phyloP scores from a whole-genome alignment of 2,888 invertebrate species.

The Epinotia ramella region DNA sequence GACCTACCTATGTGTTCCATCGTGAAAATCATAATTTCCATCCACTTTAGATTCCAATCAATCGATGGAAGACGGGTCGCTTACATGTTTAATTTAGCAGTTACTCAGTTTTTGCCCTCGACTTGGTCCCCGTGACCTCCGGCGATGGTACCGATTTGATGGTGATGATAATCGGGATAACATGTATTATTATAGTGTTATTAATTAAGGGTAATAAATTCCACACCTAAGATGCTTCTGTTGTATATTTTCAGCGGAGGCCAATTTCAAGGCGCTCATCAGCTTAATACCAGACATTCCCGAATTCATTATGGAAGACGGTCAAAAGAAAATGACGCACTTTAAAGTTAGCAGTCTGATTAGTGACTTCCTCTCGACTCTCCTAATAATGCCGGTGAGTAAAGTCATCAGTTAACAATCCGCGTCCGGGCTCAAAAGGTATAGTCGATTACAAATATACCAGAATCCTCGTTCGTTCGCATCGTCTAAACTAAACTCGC shows the following conservation, averaged over 20 bases:
- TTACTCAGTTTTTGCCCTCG: no score
- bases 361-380: constrained; percentile 92
- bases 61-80: no score
- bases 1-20: no score
- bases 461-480: no score
- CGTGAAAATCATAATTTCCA: no score
- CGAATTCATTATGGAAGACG: constrained; percentile 88
- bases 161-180: no score
- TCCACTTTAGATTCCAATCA: no score
- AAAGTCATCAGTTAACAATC: background rate
- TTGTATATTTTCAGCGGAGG: constrained; percentile 89
- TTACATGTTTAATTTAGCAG: no score
- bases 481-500: no score
- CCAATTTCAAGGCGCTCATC: constrained; percentile 96
- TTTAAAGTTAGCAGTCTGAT: constrained; percentile 88
- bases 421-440: background rate
- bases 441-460: no score
- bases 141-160: no score
- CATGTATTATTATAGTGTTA: background rate
- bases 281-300: constrained; percentile 92
- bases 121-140: no score
- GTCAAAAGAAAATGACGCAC: constrained; percentile 90
- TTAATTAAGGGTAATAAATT: background rate
- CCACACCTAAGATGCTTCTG: background rate
- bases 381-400: constrained; percentile 92